These are phyloP conservation scores for Chaetorhynchus papuensis DNA, from an alignment of 2,113 vertebrate genomes.

Conservation along the genomic window DNA sequence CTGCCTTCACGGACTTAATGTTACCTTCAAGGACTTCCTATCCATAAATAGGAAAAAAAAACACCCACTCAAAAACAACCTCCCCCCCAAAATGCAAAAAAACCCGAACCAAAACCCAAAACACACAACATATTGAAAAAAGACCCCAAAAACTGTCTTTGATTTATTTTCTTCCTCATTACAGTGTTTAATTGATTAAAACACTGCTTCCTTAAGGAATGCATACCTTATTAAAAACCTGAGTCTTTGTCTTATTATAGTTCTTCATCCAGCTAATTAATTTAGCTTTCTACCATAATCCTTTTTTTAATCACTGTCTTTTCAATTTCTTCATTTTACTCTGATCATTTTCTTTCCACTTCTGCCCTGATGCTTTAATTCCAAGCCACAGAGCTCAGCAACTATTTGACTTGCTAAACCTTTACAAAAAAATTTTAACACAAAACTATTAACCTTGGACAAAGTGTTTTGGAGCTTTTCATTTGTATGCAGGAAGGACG, in stretches of 20 bases:
- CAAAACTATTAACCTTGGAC: slow-evolving; percentile 15
- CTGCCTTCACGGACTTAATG: background rate
- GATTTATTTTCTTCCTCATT: background rate
- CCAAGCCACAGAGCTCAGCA: background rate
- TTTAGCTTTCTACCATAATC: background rate
- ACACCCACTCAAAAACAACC: too few relatives aligned
- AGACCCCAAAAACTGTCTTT: background rate
- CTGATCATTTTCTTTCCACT: background rate
- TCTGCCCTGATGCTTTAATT: slow-evolving; percentile 4
- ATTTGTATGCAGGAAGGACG: background rate
- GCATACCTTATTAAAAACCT: background rate
- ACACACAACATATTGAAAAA: background rate
- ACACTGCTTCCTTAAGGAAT: background rate
- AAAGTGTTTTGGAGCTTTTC: background rate
- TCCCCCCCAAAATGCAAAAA: background rate
- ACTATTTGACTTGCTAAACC: slow-evolving; percentile 12
- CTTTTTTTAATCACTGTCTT: background rate
- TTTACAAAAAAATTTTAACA: background rate
- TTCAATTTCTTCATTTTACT: background rate
- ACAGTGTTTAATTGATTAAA: background rate
- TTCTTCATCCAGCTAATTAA: background rate
- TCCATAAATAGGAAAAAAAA: background rate
- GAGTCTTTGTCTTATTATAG: background rate
- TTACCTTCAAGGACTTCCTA: background rate
- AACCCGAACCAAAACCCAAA: rapidly evolving